phyloP scores from a whole-genome alignment of 2,888 invertebrate genomes.

The Artemia sinica region DNA sequence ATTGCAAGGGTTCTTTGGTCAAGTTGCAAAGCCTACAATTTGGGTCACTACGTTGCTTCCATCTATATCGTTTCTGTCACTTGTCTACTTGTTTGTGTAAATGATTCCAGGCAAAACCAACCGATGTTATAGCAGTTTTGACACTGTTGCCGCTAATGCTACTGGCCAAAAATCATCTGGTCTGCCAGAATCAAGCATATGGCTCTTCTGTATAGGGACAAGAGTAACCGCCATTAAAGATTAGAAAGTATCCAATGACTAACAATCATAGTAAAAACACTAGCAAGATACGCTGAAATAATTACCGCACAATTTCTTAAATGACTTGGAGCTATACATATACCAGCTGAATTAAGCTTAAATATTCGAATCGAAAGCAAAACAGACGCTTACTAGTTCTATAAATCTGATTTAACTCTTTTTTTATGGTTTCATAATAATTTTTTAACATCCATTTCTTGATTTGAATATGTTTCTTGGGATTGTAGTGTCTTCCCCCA shows the following conservation, averaged over 20 bases:
- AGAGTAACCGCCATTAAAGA: slow-evolving; percentile 9
- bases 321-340: not conserved
- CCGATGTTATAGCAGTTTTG: not conserved
- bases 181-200: slow-evolving; percentile 1
- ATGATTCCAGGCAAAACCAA: too few relatives aligned
- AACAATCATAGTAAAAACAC: slow-evolving; percentile 1
- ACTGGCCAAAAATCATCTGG: slow-evolving; percentile 1
- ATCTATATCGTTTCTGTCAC: too few relatives aligned
- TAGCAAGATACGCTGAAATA: slow-evolving; percentile 2
- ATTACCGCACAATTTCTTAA: slow-evolving; percentile 9
- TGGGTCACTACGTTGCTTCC: too few relatives aligned
- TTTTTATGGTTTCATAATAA: not conserved
- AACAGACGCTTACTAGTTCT: too few relatives aligned
- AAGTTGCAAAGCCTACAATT: too few relatives aligned
- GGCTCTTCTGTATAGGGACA: slow-evolving; percentile 3
- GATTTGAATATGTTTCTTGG: too few relatives aligned
- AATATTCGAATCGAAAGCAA: too few relatives aligned
- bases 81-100: too few relatives aligned
- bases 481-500: not conserved
- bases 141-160: slow-evolving; percentile 7
- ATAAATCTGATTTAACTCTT: too few relatives aligned
- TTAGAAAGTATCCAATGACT: slow-evolving; percentile 5
- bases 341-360: not conserved
- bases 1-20: too few relatives aligned
- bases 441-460: slow-evolving; percentile 2